Evolutionary conservation across 1,140 invertebrate species (phyloP).

Genomic region (Hermetia illucens): DNA sequence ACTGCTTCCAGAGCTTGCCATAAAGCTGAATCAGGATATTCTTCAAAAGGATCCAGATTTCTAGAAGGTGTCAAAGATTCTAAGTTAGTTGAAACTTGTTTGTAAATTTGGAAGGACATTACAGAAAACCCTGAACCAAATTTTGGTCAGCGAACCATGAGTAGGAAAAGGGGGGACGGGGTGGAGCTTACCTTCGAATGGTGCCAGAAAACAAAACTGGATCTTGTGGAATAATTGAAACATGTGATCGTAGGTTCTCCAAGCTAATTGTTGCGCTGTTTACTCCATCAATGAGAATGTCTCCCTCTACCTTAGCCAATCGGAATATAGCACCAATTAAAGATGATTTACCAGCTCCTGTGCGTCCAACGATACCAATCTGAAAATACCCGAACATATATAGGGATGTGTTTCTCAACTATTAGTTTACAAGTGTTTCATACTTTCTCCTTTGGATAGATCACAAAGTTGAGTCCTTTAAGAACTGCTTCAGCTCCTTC

Average conservation of each 20-base stretch:
- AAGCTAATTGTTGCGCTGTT: not conserved
- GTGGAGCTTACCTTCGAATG: conserved; percentile 5
- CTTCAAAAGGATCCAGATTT: conserved; percentile 48
- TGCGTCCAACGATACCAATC: conserved; percentile 51
- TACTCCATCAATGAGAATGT: too few relatives aligned
- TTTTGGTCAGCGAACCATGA: conserved; percentile 70
- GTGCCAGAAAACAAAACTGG: conserved; percentile 45
- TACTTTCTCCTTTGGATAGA: conserved; percentile 57
- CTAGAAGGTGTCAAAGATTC: too few relatives aligned
- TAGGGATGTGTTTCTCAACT: conserved; percentile 36
- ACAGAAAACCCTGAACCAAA: conserved; percentile 46
- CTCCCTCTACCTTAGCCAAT: conserved; percentile 32
- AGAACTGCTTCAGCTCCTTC: conserved; percentile 32
- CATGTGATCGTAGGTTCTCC: conserved; percentile 37
- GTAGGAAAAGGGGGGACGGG: conserved; percentile 47
- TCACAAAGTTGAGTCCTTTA: too few relatives aligned
- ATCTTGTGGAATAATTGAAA: conserved; percentile 50
- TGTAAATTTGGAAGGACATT: conserved; percentile 33
- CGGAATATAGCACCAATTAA: conserved; percentile 48
- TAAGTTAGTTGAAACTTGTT: too few relatives aligned
- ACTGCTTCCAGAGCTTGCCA: conserved; percentile 48
- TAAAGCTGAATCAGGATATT: conserved; percentile 40
- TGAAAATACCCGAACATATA: conserved; percentile 52
- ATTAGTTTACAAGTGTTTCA: conserved; percentile 42
- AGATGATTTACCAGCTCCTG: conserved; percentile 67